Evolutionary conservation across 2,888 invertebrate species (phyloP).

Genomic region (Philonicus albiceps): DNA sequence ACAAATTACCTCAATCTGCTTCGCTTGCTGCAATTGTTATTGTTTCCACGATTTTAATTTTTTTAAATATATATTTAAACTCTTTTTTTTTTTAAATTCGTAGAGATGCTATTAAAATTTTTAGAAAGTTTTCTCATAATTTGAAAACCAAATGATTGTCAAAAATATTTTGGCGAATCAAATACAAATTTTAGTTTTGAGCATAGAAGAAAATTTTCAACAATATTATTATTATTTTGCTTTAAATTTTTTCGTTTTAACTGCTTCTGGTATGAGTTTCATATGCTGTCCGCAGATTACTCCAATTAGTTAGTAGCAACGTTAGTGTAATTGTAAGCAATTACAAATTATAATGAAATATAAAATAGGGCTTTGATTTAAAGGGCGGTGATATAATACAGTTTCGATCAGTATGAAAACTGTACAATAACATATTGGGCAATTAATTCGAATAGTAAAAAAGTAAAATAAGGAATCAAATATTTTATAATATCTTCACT

Average conservation of each 20-base stretch:
- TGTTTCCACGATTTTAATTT: not conserved
- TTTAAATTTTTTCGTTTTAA: not conserved
- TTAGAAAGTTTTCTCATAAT: not conserved
- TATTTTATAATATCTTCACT: no score
- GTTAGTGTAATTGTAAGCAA: not conserved
- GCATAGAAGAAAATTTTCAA: not conserved
- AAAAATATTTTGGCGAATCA: not conserved
- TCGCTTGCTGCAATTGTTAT: not conserved
- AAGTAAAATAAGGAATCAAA: no score
- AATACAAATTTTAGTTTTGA: not conserved
- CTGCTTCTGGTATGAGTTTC: not conserved
- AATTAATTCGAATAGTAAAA: no score
- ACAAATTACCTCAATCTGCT: not conserved
- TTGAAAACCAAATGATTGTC: conserved; percentile 20
- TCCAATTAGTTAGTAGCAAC: not conserved
- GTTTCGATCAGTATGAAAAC: no score
- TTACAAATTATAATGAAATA: not conserved
- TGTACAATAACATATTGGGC: no score
- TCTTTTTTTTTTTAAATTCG: not conserved
- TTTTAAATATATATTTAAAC: not conserved
- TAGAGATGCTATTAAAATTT: not conserved
- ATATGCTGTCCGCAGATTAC: not conserved
- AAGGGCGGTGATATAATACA: no score
- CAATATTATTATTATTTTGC: not conserved
- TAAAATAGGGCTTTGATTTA: no score